Evolutionary conservation across 2,797 vertebrate species (phyloP).

Genomic region (Eremophila alpestris): DNA sequence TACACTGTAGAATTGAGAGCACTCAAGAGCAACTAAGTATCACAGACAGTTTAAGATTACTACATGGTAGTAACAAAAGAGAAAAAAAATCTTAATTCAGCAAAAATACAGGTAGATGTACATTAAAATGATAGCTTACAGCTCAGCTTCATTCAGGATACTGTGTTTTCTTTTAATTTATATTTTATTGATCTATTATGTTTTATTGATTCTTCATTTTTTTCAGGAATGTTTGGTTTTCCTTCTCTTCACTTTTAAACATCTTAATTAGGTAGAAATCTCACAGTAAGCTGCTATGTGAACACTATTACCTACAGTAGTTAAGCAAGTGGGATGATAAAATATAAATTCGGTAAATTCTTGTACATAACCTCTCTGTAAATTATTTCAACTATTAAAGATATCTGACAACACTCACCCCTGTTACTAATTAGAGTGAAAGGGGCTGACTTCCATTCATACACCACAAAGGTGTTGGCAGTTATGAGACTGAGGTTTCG

Average conservation of each 20-base stretch:
- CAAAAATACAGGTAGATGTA: slow-evolving; percentile 49
- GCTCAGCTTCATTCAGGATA: slow-evolving; percentile 1
- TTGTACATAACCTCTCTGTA: slow-evolving; percentile 28
- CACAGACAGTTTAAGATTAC: slow-evolving; percentile 55
- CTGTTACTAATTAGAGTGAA: background rate
- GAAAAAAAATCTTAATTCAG: slow-evolving; percentile 43
- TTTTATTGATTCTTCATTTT: slow-evolving; percentile 43
- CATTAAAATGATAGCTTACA: slow-evolving; percentile 28
- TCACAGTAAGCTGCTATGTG: slow-evolving; percentile 62
- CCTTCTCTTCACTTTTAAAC: background rate
- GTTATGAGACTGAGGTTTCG: background rate
- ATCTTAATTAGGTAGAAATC: slow-evolving; percentile 33
- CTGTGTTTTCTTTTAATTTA: background rate
- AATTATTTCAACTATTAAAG: background rate
- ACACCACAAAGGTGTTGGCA: background rate
- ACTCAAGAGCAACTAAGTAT: slow-evolving; percentile 38
- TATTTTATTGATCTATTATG: background rate
- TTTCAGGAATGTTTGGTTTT: slow-evolving; percentile 15
- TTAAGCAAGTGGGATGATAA: slow-evolving; percentile 29
- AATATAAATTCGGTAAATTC: slow-evolving; percentile 34
- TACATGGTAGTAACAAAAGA: slow-evolving; percentile 64
- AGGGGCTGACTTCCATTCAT: background rate
- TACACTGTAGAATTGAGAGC: slow-evolving; percentile 24
- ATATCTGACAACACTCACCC: background rate
- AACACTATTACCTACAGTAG: slow-evolving; percentile 63